A percentile compares a stretch with the other conserved stretches of the same genome.
Evolutionary conservation across 2,797 vertebrate species (phyloP).

Genomic region (Falco cherrug): DNA sequence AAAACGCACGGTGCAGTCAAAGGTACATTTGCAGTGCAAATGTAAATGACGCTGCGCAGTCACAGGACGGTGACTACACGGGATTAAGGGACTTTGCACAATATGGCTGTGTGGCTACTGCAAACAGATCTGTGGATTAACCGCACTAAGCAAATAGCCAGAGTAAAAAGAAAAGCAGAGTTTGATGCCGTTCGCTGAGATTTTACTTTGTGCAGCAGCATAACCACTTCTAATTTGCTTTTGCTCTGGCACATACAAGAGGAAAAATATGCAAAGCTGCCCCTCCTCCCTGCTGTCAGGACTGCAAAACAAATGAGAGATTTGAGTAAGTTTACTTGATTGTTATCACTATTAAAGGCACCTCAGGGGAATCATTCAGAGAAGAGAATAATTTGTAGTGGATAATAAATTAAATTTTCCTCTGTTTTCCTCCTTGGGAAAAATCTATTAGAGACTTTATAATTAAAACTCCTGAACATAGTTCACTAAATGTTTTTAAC

Average conservation of each 20-base stretch:
- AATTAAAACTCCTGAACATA: slow-evolving; percentile 13
- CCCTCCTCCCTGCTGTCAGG: neutral
- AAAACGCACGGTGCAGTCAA: fast-evolving
- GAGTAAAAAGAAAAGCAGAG: neutral
- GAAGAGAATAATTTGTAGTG: neutral
- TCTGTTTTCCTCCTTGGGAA: neutral
- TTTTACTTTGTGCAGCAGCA: neutral
- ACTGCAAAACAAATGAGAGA: neutral
- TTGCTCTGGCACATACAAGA: neutral
- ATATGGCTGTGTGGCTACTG: neutral
- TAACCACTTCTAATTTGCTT: neutral
- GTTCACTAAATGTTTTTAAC: neutral
- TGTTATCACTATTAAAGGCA: slow-evolving; percentile 14
- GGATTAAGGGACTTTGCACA: neutral
- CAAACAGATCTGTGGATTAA: neutral
- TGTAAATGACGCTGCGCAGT: neutral
- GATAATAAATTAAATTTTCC: slow-evolving; percentile 16
- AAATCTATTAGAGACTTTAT: neutral
- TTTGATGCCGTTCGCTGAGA: neutral
- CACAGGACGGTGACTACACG: neutral
- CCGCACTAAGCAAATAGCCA: neutral
- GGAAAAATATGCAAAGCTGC: slow-evolving; percentile 22
- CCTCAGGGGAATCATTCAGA: neutral
- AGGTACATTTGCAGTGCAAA: neutral
- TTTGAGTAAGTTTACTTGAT: slow-evolving; percentile 34